Conservation (phyloP, 2,888 invertebrate genomes). For the Herminia tarsipennalis region DNA sequence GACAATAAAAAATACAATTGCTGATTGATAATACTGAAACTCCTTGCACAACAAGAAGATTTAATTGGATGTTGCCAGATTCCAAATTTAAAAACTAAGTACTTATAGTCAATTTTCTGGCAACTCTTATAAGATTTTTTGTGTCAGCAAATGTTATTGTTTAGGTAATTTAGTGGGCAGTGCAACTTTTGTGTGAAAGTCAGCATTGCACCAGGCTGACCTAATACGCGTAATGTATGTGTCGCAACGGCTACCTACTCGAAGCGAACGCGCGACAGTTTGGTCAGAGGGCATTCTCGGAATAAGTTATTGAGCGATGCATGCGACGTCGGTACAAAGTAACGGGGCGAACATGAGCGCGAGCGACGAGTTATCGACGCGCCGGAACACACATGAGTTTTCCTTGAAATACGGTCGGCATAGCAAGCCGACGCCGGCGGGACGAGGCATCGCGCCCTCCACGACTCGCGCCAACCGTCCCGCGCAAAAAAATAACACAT, state of each 20-base stretch:
- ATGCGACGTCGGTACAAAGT: slow-evolving; percentile 50
- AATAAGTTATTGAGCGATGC: slow-evolving; percentile 53
- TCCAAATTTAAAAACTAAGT: slow-evolving; percentile 16
- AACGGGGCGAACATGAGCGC: slow-evolving; percentile 53
- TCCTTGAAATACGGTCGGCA: slow-evolving; percentile 75
- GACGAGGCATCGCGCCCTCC: slow-evolving; percentile 65
- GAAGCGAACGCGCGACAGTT: slow-evolving; percentile 30
- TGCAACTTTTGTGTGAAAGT: slow-evolving; percentile 62
- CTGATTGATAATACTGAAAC: not conserved
- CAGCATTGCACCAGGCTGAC: slow-evolving; percentile 61
- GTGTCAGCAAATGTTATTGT: slow-evolving; percentile 42
- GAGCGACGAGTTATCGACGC: slow-evolving; percentile 58
- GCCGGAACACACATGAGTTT: slow-evolving; percentile 65
- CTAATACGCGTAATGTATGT: slow-evolving; percentile 54
- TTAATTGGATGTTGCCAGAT: slow-evolving; percentile 56
- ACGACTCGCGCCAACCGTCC: slow-evolving; percentile 75
- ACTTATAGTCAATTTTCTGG: slow-evolving; percentile 36
- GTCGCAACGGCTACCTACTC: slow-evolving; percentile 52
- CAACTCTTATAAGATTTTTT: slow-evolving; percentile 58
- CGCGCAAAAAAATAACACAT: slow-evolving; percentile 81
- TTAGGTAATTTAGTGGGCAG: slow-evolving; percentile 44
- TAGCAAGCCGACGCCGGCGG: slow-evolving; percentile 58
- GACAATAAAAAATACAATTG: slow-evolving; percentile 14
- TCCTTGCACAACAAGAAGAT: slow-evolving; percentile 7
- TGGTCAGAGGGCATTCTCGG: slow-evolving; percentile 56